A percentile compares a stretch with the other conserved stretches of the same genome.
Evolutionary conservation across 2,888 invertebrate species (phyloP).

Genomic region (Priocnemis perturbator): DNA sequence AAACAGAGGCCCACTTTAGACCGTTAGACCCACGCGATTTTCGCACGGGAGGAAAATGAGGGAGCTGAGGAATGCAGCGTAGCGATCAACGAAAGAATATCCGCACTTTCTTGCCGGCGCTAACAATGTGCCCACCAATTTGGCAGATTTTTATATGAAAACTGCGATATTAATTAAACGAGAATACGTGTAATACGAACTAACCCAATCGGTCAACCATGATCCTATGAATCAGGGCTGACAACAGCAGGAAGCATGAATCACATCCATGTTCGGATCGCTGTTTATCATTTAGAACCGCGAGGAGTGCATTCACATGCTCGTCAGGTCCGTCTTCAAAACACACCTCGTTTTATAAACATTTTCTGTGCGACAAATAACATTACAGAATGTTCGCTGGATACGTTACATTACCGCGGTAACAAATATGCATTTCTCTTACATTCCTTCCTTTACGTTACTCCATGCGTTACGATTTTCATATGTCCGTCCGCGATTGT

Average conservation of each 20-base stretch:
- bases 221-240: constrained; percentile 72
- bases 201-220: constrained; percentile 82
- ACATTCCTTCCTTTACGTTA: too few species aligned
- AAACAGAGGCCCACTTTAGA: constrained; percentile 52
- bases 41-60: neutral
- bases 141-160: constrained; percentile 9
- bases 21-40: constrained; percentile 34
- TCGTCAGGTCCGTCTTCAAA: too few species aligned
- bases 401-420: too few species aligned
- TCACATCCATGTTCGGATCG: constrained; percentile 53
- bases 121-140: neutral
- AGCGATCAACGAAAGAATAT: neutral
- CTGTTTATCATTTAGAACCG: constrained; percentile 28
- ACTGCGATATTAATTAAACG: constrained; percentile 50
- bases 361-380: too few species aligned
- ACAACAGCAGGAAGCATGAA: constrained; percentile 72
- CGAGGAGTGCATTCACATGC: neutral
- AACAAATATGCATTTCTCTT: too few species aligned
- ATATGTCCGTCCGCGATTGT: too few species aligned
- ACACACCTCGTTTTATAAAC: too few species aligned
- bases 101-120: neutral
- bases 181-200: constrained; percentile 66
- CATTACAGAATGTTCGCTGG: too few species aligned
- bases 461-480: too few species aligned
- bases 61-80: neutral